A percentile compares a stretch with the other conserved stretches of the same genome.
Conservation (phyloP, 2,888 invertebrate genomes). For the Melitaea athalia region DNA sequence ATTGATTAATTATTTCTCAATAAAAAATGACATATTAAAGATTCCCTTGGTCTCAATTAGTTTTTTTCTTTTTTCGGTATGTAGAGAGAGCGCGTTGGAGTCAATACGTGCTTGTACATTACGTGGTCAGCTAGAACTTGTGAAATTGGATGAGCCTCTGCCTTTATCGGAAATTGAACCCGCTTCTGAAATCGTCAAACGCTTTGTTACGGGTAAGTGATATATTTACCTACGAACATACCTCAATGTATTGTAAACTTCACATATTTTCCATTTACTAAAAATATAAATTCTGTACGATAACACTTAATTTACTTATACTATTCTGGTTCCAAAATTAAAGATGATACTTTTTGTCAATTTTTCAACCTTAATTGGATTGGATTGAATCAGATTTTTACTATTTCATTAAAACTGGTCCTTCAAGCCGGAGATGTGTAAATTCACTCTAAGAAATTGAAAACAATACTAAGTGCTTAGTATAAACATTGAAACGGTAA, state of each 20-base stretch:
- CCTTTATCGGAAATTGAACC: slow-evolving; percentile 95
- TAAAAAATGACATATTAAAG: background rate
- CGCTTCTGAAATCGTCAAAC: slow-evolving; percentile 96
- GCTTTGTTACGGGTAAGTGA: slow-evolving; percentile 90
- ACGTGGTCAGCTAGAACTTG: slow-evolving; percentile 95
- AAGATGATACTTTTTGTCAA: too few relatives aligned
- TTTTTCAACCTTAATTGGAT: too few relatives aligned
- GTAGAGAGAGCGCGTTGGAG: slow-evolving; percentile 91
- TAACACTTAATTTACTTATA: too few relatives aligned
- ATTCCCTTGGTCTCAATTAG: background rate
- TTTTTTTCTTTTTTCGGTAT: background rate
- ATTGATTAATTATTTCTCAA: background rate
- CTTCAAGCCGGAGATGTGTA: too few relatives aligned
- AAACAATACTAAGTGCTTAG: too few relatives aligned
- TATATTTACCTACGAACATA: background rate
- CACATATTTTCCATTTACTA: too few relatives aligned
- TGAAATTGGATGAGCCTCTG: slow-evolving; percentile 88
- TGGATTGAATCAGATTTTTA: too few relatives aligned
- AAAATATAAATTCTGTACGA: too few relatives aligned
- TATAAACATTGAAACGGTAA: too few relatives aligned
- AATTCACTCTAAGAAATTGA: too few relatives aligned
- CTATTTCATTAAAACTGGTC: too few relatives aligned
- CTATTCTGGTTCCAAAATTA: too few relatives aligned
- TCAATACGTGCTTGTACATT: slow-evolving; percentile 93
- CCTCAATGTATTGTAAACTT: background rate